These are phyloP conservation scores for Hippopotamyrus pictus DNA, from an alignment of 2,797 vertebrate genomes.

Conservation along the genomic window DNA sequence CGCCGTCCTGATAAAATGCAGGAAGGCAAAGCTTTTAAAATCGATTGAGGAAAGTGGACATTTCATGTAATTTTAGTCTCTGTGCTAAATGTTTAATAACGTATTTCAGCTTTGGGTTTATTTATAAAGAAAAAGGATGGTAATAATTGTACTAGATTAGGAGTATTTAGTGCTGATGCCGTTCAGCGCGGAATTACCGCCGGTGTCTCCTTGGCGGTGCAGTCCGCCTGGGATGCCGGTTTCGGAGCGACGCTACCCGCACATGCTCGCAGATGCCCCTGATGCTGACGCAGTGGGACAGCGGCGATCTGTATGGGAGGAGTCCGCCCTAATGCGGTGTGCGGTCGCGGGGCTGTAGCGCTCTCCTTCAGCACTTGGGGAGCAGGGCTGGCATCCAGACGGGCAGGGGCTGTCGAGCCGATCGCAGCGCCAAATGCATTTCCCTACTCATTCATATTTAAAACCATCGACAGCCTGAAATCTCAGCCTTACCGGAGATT, in stretches of 20 bases:
- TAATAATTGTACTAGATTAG: neutral
- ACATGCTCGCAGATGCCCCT: conserved; percentile 22
- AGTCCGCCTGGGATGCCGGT: neutral
- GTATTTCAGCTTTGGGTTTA: neutral
- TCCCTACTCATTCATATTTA: neutral
- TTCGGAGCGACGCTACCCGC: neutral
- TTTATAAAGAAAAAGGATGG: neutral
- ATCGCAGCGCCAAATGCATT: neutral
- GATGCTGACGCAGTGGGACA: conserved; percentile 42
- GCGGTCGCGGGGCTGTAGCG: conserved; percentile 25
- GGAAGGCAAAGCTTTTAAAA: neutral
- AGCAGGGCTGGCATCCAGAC: conserved; percentile 20
- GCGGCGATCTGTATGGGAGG: conserved; percentile 33
- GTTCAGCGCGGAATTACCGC: neutral
- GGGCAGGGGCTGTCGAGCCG: neutral
- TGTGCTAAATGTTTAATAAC: neutral
- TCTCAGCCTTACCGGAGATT: neutral
- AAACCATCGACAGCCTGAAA: neutral
- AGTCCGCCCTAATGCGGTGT: conserved; percentile 27
- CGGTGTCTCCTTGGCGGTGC: neutral
- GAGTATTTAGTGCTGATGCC: neutral
- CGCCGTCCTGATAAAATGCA: neutral
- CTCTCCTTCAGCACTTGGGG: conserved; percentile 25
- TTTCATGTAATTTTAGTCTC: neutral
- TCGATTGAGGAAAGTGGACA: neutral